These are phyloP conservation scores for Cyaniris semiargus DNA, from an alignment of 2,888 invertebrate species.

Conservation along the genomic window DNA sequence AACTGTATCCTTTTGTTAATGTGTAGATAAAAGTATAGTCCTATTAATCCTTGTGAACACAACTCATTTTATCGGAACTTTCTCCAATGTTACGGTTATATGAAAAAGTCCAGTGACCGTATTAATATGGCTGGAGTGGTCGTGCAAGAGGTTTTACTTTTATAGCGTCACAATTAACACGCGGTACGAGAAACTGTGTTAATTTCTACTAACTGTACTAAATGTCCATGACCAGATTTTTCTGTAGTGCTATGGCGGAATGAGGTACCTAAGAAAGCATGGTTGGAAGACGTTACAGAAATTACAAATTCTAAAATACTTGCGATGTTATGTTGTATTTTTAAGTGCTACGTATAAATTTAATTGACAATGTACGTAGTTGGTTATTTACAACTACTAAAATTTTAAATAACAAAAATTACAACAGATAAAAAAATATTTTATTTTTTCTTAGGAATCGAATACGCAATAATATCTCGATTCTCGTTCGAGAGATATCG, in stretches of 20 bases:
- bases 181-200: not conserved
- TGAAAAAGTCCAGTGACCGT: slow-evolving; percentile 19
- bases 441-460: not conserved
- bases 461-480: too few relatives aligned
- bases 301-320: too few relatives aligned
- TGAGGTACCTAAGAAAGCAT: not conserved
- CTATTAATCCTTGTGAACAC: not conserved
- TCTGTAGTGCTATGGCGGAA: not conserved
- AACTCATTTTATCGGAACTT: not conserved
- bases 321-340: too few relatives aligned
- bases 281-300: not conserved
- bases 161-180: slow-evolving; percentile 13
- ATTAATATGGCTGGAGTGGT: not conserved
- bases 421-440: not conserved
- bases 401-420: too few relatives aligned
- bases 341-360: too few relatives aligned
- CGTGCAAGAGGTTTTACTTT: slow-evolving; percentile 7
- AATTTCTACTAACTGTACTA: slow-evolving; percentile 3
- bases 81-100: slow-evolving; percentile 10
- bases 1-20: too few relatives aligned
- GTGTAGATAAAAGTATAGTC: not conserved
- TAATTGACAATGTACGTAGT: too few relatives aligned
- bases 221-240: slow-evolving; percentile 4
- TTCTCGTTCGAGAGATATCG: not conserved
- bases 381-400: too few relatives aligned